Evolutionary conservation across 2,888 invertebrate genomes (phyloP), one percentile per base, ranked within the genome.

Genomic region (Atethmia centrago): DNA sequence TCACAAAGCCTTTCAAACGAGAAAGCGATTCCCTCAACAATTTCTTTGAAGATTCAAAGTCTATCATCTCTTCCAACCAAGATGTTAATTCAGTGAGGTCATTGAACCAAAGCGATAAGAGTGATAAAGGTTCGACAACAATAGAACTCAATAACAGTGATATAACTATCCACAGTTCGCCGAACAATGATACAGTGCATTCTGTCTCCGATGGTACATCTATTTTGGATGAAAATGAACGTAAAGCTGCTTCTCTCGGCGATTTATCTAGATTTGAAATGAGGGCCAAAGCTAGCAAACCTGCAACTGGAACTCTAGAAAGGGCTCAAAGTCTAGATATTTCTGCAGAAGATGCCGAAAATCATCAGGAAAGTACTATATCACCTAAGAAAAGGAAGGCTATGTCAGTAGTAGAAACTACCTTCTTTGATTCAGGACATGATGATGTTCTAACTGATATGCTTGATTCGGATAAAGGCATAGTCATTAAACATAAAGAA

Each of bases 291-390:
- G 89, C 94, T 36, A 96, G 91, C 82, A 95, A 96, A 77, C 95
- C 96, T 14, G 91, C 96, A 5, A 94, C 96, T 5, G 97, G 97
- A 5, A 97, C 97, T 16, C 92, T 98, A 71, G 98, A 98, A 93
- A 96, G 98, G 80, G 98, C 98, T 0, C 98, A 98, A 90, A 98
- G 98, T 87, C 94, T 98, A 59, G 98, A 98, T 83, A 97, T 98
- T 92, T 97, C 97, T 65, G 95, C 94, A 9, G 96, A 96, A 78
- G 96, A 96, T 82, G 92, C 89, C n/a, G 96, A 96, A 86, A 93
- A 93, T 59, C 92, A 92, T 63, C 92, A 92, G 74, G 96, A 96
- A 85, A 95, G 90, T 68, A 90, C 94, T 58, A 88, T 96, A 40
- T 95, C 96, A 0, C 96, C 97, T 63, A 97, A 97, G 87, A 98